Evolutionary conservation across 2,797 vertebrate species (phyloP), one percentile per base, ranked within the genome.

Genomic region (Scleropages formosus): DNA sequence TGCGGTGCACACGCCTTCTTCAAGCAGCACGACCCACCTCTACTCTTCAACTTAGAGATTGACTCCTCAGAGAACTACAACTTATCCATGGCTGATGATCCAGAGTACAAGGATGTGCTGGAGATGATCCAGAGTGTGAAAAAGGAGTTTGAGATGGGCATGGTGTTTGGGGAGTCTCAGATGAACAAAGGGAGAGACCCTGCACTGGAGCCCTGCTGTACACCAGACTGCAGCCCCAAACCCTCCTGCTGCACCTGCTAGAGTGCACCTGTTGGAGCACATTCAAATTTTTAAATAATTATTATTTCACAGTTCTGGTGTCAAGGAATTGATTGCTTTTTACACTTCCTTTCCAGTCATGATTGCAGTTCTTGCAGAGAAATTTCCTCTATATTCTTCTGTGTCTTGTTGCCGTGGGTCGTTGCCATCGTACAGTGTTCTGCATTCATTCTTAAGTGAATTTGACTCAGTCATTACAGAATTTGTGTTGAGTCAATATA

Each of bases 51-150:
- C 87, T 79, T 99, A 78, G 93, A 96, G n/a, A 77, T 85, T 0
- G 97, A 99, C 82, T 96, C 96, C 0, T 94, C 93, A 0, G 96
- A 99, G 90, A 90, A 93, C 84, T 98, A 97, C 77, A 83, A 93
- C 53, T 90, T 97, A 20, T 68, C 2, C 2, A 44, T 78, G 0
- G 0, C 0, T 0, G 77, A 71, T 0, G 47, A 75, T 26, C 86
- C 91, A 0, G 89, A 94, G 26, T 62, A 87, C 10, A 85, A 88
- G 49, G 75, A n/a, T 0, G 78, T 90, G 0, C 63, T 96, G 53
- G 77, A 91, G 77, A 80, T 84, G 58, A 91, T 96, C 8, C 58
- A 84, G 46, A 78, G 85, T 26, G 88, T 90, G 22, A 96, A 95
- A 81, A 77, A 78, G 0, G 47, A 89, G 31, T 96, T 98, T 53